Percentiles rank a stretch among this genome's conserved stretches.
Evolutionary conservation across 2,888 invertebrate species (phyloP).

Genomic region (Pristionchus mayeri): DNA sequence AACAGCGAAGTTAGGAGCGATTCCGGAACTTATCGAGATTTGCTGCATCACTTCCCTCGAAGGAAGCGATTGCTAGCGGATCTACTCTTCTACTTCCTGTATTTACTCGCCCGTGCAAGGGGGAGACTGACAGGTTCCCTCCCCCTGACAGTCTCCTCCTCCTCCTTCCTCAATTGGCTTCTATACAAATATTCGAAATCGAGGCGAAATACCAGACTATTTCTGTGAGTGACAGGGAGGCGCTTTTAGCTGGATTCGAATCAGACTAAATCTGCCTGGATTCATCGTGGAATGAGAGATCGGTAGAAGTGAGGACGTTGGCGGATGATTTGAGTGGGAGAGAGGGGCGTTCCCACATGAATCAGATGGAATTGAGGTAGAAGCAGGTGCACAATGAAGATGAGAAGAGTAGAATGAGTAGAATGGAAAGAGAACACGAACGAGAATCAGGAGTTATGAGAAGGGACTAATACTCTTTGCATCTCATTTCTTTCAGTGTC

Average conservation of each 20-base stretch:
- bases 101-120: not conserved
- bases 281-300: not conserved
- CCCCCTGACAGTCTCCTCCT: not conserved
- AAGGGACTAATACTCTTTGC: no score
- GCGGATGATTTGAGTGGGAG: not conserved
- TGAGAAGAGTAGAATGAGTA: not conserved
- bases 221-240: not conserved
- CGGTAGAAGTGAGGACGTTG: not conserved
- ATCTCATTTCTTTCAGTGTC: no score
- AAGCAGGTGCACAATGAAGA: not conserved
- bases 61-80: no score
- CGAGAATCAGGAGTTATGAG: no score
- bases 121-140: not conserved
- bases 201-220: not conserved
- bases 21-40: no score
- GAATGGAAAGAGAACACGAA: not conserved
- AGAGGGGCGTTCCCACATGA: not conserved
- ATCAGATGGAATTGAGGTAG: not conserved
- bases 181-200: slow-evolving; percentile 1
- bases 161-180: not conserved
- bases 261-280: not conserved
- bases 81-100: not conserved
- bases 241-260: not conserved
- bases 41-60: no score
- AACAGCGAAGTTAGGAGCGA: no score